These are phyloP conservation scores for Drosophila birchii DNA, from an alignment of 2,888 invertebrate genomes.

Conservation along the genomic window DNA sequence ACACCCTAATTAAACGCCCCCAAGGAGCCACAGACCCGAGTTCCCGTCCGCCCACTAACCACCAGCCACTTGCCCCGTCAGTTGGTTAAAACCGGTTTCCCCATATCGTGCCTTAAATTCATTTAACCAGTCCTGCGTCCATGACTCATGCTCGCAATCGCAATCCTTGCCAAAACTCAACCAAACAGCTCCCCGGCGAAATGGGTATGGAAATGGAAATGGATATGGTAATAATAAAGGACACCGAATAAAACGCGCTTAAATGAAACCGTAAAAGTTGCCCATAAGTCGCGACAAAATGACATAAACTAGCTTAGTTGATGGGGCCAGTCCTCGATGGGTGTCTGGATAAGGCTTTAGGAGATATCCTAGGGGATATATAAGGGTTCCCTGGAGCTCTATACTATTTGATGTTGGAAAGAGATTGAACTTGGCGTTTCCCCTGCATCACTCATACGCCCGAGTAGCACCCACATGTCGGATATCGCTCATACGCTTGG, in stretches of 20 bases:
- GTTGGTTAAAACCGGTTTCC: conserved; percentile 50
- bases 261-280: conserved; percentile 68
- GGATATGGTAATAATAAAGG: conserved; percentile 21
- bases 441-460: conserved; percentile 17
- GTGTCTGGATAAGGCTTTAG: conserved; percentile 17
- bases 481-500: conserved; percentile 9
- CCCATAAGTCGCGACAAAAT: conserved; percentile 74
- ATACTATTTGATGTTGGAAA: background rate
- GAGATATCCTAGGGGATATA: background rate
- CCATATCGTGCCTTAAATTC: conserved; percentile 69
- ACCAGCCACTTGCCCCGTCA: background rate
- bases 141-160: conserved; percentile 59
- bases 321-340: conserved; percentile 12
- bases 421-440: background rate
- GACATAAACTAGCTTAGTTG: conserved; percentile 60
- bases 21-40: conserved; percentile 15
- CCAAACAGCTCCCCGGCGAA: conserved; percentile 12
- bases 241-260: conserved; percentile 42
- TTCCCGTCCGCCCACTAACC: conserved; percentile 5
- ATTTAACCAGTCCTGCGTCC: conserved; percentile 58
- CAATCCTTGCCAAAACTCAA: conserved; percentile 53
- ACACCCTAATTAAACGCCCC: conserved; percentile 61
- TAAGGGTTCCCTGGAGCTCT: background rate
- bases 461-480: background rate
- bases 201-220: conserved; percentile 5